Evolutionary conservation across 2,113 vertebrate species (phyloP), one percentile per base, ranked within the genome.

Genomic region (Cinclus mexicanus): DNA sequence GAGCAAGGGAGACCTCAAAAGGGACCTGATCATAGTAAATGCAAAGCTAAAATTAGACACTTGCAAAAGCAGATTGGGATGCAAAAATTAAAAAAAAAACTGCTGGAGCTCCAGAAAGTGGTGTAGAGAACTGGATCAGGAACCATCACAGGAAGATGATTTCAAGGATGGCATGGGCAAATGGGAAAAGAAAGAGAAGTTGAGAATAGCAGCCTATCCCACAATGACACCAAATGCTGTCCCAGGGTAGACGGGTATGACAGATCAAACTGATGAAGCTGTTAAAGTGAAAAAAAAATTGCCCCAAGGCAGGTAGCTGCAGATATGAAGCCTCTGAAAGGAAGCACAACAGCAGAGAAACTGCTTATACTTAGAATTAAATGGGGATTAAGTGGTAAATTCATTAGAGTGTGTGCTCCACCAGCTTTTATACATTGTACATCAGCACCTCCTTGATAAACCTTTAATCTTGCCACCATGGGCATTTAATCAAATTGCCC

Each of bases 31-130:
- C 91, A 64, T 86, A 91, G 89, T 91, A 93, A 94, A 93, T 31
- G 83, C 24, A 35, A 81, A 89, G 56, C 72, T 97, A 97, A 96
- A 96, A 93, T 96, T 96, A 97, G 93, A 61, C 55, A 33, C 56
- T 93, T 74, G 56, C 82, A 83, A 93, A 90, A 92, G 93, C 64
- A 96, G 93, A 93, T 56, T 78, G 91, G 91, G 95, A 96, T 92
- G 60, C 76, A 97, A 94, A 96, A 92, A 78, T 93, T 96, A 94
- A 94, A 92, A 97, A 94, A 37, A 37, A 95, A 95, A 92, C 80
- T 89, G 72, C 89, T 77, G 55, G 81, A 96, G 81, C 79, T 89
- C 76, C 83, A 81, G 89, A 85, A 95, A 91, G 42, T 37, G 18
- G 21, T 57, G 55, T 55, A 93, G 76, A 93, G 56, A 94, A 81